These are phyloP conservation scores for Odontocerum albicorne DNA, from an alignment of 2,888 invertebrate genomes.

Conservation along the genomic window DNA sequence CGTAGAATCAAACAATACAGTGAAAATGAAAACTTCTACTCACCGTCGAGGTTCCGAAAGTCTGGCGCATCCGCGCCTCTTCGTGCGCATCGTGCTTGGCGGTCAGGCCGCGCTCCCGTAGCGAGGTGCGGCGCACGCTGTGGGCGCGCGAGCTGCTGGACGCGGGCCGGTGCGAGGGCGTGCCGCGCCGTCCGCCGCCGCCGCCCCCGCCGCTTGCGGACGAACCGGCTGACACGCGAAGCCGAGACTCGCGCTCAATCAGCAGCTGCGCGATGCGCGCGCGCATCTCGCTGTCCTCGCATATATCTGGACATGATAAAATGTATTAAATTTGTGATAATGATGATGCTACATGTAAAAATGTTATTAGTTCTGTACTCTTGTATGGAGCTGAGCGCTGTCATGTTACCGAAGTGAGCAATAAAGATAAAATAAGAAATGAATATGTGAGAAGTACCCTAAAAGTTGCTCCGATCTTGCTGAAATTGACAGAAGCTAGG, in stretches of 20 bases:
- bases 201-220: conserved; percentile 50
- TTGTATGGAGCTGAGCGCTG: too few relatives aligned
- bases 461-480: too few relatives aligned
- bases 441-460: too few relatives aligned
- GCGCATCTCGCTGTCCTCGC: conserved; percentile 93
- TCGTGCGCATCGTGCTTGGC: conserved; percentile 94
- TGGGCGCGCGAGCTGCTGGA: conserved; percentile 73
- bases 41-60: conserved; percentile 46
- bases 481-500: too few relatives aligned
- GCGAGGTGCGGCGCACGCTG: conserved; percentile 89
- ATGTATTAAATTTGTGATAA: too few relatives aligned
- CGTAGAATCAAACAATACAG: too few relatives aligned
- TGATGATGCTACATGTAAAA: too few relatives aligned
- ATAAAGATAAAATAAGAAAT: neutral
- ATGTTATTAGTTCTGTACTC: too few relatives aligned
- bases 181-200: conserved; percentile 46
- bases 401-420: neutral
- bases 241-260: conserved; percentile 74
- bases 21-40: too few relatives aligned
- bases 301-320: conserved; percentile 79
- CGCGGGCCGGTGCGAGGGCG: conserved; percentile 45
- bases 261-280: conserved; percentile 85
- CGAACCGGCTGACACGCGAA: conserved; percentile 60
- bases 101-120: conserved; percentile 90
- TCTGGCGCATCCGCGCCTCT: conserved; percentile 71